Percentiles rank a stretch among this genome's conserved stretches.
Conservation (phyloP, 2,113 vertebrate genomes). For the Eulemur rufifrons region DNA sequence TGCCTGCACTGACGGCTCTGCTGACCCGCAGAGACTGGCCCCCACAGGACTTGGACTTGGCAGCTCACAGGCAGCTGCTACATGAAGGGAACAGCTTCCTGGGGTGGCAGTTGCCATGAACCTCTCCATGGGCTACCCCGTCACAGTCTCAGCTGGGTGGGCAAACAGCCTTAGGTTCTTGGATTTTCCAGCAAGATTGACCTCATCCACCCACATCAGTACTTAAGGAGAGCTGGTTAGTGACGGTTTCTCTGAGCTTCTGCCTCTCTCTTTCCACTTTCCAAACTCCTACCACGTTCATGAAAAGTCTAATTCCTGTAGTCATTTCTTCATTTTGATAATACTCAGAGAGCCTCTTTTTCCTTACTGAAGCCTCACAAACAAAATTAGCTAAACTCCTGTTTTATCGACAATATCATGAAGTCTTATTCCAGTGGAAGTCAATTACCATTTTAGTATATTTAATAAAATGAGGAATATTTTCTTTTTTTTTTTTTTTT, state of each 20-base stretch:
- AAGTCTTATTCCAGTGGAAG: neutral
- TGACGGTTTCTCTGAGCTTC: neutral
- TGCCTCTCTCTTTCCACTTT: neutral
- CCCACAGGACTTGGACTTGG: fast-evolving
- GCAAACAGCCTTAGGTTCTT: neutral
- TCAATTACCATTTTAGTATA: neutral
- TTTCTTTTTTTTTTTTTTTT: too few relatives aligned
- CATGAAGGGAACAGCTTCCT: too few relatives aligned
- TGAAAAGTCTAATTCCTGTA: neutral
- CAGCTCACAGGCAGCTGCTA: neutral
- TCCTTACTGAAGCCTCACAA: neutral
- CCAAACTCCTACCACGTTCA: neutral
- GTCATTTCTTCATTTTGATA: neutral
- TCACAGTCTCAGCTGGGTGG: too few relatives aligned
- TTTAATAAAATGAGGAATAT: neutral
- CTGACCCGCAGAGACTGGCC: too few relatives aligned
- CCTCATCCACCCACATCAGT: too few relatives aligned
- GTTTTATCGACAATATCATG: neutral
- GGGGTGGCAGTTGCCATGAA: too few relatives aligned
- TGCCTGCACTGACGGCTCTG: too few relatives aligned
- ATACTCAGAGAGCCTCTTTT: neutral
- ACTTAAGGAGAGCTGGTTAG: neutral
- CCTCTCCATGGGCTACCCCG: neutral
- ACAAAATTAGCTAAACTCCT: neutral
- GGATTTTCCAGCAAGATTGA: neutral